Conservation (phyloP, 2,888 invertebrate genomes). For the Endomychus coccineus region DNA sequence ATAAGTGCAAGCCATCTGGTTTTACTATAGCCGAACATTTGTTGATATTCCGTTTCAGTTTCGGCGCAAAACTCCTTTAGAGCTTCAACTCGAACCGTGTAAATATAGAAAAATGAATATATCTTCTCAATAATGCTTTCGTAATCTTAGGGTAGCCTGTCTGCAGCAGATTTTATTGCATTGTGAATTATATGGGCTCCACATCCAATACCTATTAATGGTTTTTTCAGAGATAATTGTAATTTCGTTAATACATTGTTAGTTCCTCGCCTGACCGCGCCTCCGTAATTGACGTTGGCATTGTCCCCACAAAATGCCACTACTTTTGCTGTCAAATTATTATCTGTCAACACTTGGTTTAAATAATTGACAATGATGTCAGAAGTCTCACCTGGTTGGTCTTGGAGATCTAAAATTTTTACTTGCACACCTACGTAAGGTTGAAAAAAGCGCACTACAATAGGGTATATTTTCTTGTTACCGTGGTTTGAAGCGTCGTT, state of each 20-base stretch:
- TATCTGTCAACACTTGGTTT: conserved; percentile 27
- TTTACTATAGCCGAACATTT: conserved; percentile 22
- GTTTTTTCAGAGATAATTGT: conserved; percentile 20
- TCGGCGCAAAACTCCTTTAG: conserved; percentile 24
- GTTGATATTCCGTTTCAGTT: conserved; percentile 23
- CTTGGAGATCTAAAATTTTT: conserved; percentile 22
- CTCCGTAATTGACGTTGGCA: conserved; percentile 28
- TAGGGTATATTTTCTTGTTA: conserved; percentile 30
- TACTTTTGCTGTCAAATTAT: conserved; percentile 28
- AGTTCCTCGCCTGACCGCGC: conserved; percentile 19
- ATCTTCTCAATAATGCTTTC: conserved; percentile 27
- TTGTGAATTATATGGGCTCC: conserved; percentile 26
- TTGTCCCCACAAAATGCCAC: conserved; percentile 23
- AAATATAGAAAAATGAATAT: conserved; percentile 28
- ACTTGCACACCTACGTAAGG: conserved; percentile 22
- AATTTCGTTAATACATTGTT: conserved; percentile 29
- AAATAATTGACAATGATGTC: conserved; percentile 25
- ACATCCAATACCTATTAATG: conserved; percentile 23
- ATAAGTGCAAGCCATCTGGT: conserved; percentile 27
- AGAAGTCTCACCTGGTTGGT: conserved; percentile 26
- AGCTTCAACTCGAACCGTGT: conserved; percentile 26
- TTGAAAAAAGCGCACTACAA: conserved; percentile 26
- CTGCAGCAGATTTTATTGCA: conserved; percentile 28
- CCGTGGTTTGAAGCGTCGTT: conserved; percentile 33
- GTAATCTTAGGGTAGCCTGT: conserved; percentile 25